Evolutionary conservation across 2,888 invertebrate genomes (phyloP), one percentile per base, ranked within the genome.

Genomic region (Catonia carolina): DNA sequence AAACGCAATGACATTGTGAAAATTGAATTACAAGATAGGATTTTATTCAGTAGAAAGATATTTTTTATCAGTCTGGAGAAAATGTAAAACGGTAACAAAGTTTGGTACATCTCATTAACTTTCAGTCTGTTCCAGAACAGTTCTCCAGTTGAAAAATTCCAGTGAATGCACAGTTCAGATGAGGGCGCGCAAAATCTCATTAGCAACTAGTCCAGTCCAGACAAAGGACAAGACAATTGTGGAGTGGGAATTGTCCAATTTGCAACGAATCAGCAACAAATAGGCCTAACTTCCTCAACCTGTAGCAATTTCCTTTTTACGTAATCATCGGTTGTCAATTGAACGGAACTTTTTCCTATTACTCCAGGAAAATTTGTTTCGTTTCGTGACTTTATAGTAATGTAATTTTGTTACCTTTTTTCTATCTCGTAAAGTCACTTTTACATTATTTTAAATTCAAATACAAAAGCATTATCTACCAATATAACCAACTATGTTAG

Each of bases 161-260:
- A 5, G 45, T 22, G 27, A 27, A 7, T 20, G 23, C 2, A 14
- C 2, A 18, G 45, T 10, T 15, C 17, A 15, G n/a, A 27, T 4
- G 23, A 27, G 17, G 45, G 45, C 27, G 45, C 18, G 22, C 27
- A 22, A 45, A 45, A 45, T 45, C 45, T 45, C 45, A 45, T 45
- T 45, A 23, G 45, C 22, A 20, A 22, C 22, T 14, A n/a, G 45
- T 15, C 42, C 3, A 18, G 22, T 18, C 27, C 45, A 45, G 45
- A 45, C 45, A 45, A 45, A 45, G 45, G 45, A 45, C 45, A 45
- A 45, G 45, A 45, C 45, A 45, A 45, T 45, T 45, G 27, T 45
- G 45, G 23, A 45, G n/a, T 27, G 45, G 17, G 45, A 27, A 45
- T 45, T 45, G 45, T 45, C 23, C 45, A 45, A 45, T 45, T 45